Percentiles rank a stretch among this genome's conserved stretches.
phyloP scores from a whole-genome alignment of 2,113 vertebrate genomes.

The Eclectus roratus region DNA sequence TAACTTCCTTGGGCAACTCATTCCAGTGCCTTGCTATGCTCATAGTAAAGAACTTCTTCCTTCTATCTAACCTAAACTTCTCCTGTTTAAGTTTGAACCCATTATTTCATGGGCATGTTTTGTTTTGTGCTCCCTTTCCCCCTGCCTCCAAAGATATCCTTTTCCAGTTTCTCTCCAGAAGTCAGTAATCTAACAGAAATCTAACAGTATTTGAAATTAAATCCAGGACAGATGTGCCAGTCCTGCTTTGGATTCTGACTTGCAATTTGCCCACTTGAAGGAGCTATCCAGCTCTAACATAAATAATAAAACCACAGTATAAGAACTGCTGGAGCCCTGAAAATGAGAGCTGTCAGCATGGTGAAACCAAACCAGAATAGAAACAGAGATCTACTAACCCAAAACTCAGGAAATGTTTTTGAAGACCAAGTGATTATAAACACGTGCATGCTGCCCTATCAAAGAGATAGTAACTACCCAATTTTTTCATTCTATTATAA shows the following conservation, averaged over 20 bases:
- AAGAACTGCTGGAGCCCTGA: neutral
- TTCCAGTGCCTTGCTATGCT: too few relatives aligned
- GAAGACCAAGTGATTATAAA: neutral
- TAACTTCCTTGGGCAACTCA: too few relatives aligned
- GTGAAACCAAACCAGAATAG: neutral
- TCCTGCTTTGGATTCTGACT: neutral
- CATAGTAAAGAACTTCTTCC: too few relatives aligned
- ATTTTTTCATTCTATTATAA: neutral
- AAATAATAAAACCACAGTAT: neutral
- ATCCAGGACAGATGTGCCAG: neutral
- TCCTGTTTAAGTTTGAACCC: too few relatives aligned
- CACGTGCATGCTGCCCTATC: neutral
- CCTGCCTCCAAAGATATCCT: fast-evolving
- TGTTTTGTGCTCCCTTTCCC: neutral
- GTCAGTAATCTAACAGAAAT: neutral
- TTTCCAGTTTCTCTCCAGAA: neutral
- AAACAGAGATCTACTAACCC: neutral
- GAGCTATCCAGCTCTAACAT: neutral
- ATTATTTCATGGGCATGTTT: neutral
- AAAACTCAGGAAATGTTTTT: neutral
- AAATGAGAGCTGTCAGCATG: neutral
- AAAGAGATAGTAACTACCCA: neutral
- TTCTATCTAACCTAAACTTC: too few relatives aligned
- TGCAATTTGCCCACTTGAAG: neutral
- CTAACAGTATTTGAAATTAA: neutral